phyloP scores from a whole-genome alignment of 2,797 vertebrate species.

The Sphenopsis melanotis region DNA sequence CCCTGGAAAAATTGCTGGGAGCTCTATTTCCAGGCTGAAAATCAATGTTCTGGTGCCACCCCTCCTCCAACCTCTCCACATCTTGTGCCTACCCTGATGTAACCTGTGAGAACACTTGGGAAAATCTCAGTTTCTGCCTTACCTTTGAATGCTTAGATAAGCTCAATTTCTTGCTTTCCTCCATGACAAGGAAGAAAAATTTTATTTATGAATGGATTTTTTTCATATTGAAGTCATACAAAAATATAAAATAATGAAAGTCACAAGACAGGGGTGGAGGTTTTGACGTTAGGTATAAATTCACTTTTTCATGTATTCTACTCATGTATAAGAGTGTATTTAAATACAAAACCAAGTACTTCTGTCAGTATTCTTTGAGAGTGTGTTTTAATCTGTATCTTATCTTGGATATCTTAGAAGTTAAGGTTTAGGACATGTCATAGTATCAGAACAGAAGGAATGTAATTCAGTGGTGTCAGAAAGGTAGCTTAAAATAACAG shows the following conservation, averaged over 20 bases:
- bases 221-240: neutral
- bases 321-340: neutral
- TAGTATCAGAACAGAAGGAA: neutral
- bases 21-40: neutral
- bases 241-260: neutral
- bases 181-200: neutral
- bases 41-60: neutral
- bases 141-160: neutral
- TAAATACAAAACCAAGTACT: neutral
- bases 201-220: neutral
- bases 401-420: neutral
- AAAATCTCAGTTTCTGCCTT: neutral
- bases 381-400: neutral
- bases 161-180: neutral
- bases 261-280: accelerated
- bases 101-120: neutral
- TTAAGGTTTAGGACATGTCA: neutral
- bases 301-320: accelerated
- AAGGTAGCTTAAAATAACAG: neutral
- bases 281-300: neutral
- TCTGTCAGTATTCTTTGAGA: neutral
- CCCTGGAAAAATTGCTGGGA: neutral
- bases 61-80: neutral
- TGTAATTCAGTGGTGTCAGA: neutral
- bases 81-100: no score